Evolutionary conservation across 2,888 invertebrate genomes (phyloP), one percentile per base, ranked within the genome.

Genomic region (Nomada fabriciana): DNA sequence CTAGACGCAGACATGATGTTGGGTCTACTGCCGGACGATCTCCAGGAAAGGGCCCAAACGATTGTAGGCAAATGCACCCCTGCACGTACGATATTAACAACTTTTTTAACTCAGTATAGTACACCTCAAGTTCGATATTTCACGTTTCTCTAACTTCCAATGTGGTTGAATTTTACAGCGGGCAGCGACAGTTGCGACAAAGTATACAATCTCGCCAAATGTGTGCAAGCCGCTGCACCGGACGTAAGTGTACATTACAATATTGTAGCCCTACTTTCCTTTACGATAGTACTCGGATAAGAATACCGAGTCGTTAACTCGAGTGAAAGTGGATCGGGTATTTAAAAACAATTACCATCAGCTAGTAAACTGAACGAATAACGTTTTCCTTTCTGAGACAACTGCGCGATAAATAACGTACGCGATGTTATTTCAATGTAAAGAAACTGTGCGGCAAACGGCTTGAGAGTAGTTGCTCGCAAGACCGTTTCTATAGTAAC

Each of bases 1-100:
- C 55, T 93, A 15, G 93, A 93, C 42, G 42, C 61, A 0, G 93
- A 93, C 13, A 91, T 93, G 90, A 69, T 93, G 76, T 15, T 92
- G 13, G 89, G 92, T 25, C 81, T 93, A 23, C 52, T 93, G 15
- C 93, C 93, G 0, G 92, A 91, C 0, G 10, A 82, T 0, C 29
- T 92, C 36, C 89, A 90, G 43, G 84, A 4, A 0, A 53, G 20
- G 10, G 93, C 90, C 18, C 15, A 42, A 4, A 68, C 76, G 0
- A 68, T 89, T 53, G 52, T 93, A 4, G 57, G 67, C 1, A 74
- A 74, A 3, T 93, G 93, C 61, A 88, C 84, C 9, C 76, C 78
- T 1, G 74, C 87, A 77, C 2, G 92, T 92, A 74, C 84, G 80
- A 15, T 2, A 3, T 1, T n/a, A 18, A 18, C 25, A 25, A 57